These are phyloP conservation scores for Calyptommatus sinebrachiatus DNA, from an alignment of 2,113 vertebrate genomes.

Conservation along the genomic window DNA sequence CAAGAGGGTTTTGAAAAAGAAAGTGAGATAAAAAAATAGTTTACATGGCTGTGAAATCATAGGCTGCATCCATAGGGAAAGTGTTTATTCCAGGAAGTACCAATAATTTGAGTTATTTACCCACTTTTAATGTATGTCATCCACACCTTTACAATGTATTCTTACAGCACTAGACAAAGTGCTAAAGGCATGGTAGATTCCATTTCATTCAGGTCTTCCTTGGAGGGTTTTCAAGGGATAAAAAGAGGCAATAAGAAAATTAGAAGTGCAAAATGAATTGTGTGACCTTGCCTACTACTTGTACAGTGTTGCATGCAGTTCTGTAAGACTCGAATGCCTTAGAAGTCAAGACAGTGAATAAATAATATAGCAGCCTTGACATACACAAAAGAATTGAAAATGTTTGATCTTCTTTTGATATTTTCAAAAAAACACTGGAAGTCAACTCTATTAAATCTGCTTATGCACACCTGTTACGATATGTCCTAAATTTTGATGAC, in stretches of 20 bases:
- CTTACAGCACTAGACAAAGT: too few relatives aligned
- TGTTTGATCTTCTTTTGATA: constrained; percentile 40
- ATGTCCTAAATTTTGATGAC: too few relatives aligned
- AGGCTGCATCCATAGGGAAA: too few relatives aligned
- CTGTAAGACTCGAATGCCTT: neutral
- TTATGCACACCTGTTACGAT: too few relatives aligned
- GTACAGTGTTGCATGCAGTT: neutral
- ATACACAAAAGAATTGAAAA: constrained; percentile 50
- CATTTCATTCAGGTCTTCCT: neutral
- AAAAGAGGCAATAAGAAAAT: neutral
- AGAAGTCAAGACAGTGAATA: constrained; percentile 45
- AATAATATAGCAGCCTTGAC: constrained; percentile 33
- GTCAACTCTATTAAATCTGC: neutral
- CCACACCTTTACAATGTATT: too few relatives aligned
- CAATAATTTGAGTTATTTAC: too few relatives aligned
- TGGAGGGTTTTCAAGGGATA: neutral
- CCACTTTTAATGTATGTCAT: too few relatives aligned
- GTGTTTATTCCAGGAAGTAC: too few relatives aligned
- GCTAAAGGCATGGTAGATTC: too few relatives aligned
- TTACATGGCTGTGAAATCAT: neutral
- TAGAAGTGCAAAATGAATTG: neutral
- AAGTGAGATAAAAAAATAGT: neutral
- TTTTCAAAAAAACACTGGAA: constrained; percentile 3
- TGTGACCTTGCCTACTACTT: neutral
- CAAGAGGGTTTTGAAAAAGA: neutral